Evolutionary conservation across 1,140 invertebrate genomes (phyloP).

Genomic region (Chironomus tepperi): DNA sequence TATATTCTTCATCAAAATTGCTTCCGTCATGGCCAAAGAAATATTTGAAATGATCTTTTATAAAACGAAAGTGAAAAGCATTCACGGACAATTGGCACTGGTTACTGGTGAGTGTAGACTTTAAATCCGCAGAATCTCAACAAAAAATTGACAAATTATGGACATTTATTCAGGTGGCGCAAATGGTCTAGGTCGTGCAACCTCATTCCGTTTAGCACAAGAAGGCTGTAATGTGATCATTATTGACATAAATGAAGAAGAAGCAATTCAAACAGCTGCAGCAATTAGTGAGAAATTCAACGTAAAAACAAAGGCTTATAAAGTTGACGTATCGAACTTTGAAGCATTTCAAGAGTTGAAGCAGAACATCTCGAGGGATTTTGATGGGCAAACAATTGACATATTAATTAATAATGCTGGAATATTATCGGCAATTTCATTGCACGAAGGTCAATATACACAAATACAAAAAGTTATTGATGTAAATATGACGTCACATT

Average conservation of each 20-base stretch:
- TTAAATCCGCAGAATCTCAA: neutral
- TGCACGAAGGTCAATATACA: constrained; percentile 33
- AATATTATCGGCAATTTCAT: constrained; percentile 37
- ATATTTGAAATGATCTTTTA: neutral
- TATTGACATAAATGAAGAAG: constrained; percentile 38
- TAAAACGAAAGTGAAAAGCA: neutral
- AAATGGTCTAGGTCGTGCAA: constrained; percentile 38
- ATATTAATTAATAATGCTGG: constrained; percentile 39
- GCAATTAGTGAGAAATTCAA: constrained; percentile 32
- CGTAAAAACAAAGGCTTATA: constrained; percentile 36
- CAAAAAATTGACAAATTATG: too few species aligned
- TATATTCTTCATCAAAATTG: neutral
- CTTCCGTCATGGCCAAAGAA: neutral
- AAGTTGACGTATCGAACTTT: constrained; percentile 30
- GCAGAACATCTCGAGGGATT: constrained; percentile 35
- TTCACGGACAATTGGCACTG: constrained; percentile 23
- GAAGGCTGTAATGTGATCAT: constrained; percentile 38
- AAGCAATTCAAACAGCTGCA: constrained; percentile 36
- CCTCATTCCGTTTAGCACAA: constrained; percentile 35
- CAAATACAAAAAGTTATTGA: constrained; percentile 37
- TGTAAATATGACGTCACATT: constrained; percentile 37
- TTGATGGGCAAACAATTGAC: constrained; percentile 34
- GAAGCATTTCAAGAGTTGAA: neutral
- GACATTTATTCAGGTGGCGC: constrained; percentile 35
- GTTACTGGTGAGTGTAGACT: constrained; percentile 31